These are phyloP conservation scores for Sipha flava DNA, from an alignment of 1,140 invertebrate species.

Conservation along the genomic window DNA sequence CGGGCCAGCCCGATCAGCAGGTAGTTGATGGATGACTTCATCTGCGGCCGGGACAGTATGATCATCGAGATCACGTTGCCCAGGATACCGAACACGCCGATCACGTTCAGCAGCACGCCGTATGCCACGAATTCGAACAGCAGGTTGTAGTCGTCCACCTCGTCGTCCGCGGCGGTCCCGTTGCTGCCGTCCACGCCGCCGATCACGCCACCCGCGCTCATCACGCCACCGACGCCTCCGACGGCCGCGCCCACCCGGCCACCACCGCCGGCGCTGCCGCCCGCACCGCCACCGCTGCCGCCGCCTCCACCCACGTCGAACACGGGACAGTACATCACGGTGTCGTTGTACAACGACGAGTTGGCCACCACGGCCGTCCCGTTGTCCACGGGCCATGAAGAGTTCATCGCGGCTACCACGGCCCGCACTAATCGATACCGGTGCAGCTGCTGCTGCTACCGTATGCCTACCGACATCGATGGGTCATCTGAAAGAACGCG, in stretches of 20 bases:
- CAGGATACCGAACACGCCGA: constrained; percentile 75
- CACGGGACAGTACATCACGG: background rate
- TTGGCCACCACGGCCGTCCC: background rate
- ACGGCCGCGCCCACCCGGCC: too few relatives aligned
- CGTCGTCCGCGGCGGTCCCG: constrained; percentile 1
- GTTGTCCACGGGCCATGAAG: background rate
- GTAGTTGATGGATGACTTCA: constrained; percentile 90
- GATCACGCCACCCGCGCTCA: background rate
- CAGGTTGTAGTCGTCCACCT: constrained; percentile 41
- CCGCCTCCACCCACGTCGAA: background rate
- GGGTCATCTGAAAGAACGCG: too few relatives aligned
- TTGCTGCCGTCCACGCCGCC: background rate
- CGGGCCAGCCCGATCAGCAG: constrained; percentile 80
- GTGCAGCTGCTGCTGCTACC: too few relatives aligned
- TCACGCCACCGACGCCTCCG: too few relatives aligned
- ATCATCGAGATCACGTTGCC: constrained; percentile 85
- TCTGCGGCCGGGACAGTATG: constrained; percentile 81
- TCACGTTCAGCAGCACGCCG: constrained; percentile 70
- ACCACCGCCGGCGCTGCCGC: too few relatives aligned
- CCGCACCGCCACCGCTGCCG: background rate
- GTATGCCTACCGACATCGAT: too few relatives aligned
- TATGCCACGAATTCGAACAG: constrained; percentile 72
- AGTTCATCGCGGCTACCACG: background rate
- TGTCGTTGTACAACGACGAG: background rate
- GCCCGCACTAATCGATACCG: too few relatives aligned